phyloP scores from a whole-genome alignment of 2,888 invertebrate genomes.

The Melipona bicolor region DNA sequence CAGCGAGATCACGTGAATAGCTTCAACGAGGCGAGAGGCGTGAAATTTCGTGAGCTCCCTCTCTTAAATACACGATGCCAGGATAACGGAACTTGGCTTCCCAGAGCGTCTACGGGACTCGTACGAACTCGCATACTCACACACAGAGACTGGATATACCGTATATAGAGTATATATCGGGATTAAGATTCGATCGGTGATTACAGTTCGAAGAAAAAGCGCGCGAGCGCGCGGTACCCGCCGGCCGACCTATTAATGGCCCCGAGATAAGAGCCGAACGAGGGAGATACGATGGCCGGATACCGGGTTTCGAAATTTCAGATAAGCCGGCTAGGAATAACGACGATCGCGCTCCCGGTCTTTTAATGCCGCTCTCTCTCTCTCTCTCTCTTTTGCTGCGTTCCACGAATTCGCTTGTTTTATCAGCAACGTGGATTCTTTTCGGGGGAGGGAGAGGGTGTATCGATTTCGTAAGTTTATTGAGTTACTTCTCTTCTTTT shows the following conservation, averaged over 20 bases:
- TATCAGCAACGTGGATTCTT: background rate
- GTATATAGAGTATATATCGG: background rate
- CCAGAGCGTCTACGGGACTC: constrained; percentile 24
- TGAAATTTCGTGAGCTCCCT: constrained; percentile 71
- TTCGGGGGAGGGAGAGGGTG: background rate
- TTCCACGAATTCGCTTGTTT: constrained; percentile 26
- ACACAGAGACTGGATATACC: too few species aligned
- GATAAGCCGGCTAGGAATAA: constrained; percentile 45
- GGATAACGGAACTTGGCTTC: constrained; percentile 71
- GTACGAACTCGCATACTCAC: background rate
- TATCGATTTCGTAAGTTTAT: constrained; percentile 15
- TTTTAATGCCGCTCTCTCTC: constrained; percentile 26
- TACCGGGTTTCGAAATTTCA: constrained; percentile 43
- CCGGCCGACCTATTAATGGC: constrained; percentile 50
- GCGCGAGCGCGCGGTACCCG: constrained; percentile 11
- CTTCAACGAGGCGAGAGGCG: constrained; percentile 67
- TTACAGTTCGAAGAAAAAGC: constrained; percentile 52
- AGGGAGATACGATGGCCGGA: constrained; percentile 23
- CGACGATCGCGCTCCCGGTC: constrained; percentile 31
- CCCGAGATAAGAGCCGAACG: constrained; percentile 34
- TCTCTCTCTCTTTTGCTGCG: background rate
- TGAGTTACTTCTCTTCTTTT: background rate
- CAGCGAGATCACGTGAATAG: constrained; percentile 54
- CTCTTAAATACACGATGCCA: constrained; percentile 82
- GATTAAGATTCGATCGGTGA: constrained; percentile 63